Evolutionary conservation across 2,888 invertebrate species (phyloP).

Genomic region (Drosophila affinis): DNA sequence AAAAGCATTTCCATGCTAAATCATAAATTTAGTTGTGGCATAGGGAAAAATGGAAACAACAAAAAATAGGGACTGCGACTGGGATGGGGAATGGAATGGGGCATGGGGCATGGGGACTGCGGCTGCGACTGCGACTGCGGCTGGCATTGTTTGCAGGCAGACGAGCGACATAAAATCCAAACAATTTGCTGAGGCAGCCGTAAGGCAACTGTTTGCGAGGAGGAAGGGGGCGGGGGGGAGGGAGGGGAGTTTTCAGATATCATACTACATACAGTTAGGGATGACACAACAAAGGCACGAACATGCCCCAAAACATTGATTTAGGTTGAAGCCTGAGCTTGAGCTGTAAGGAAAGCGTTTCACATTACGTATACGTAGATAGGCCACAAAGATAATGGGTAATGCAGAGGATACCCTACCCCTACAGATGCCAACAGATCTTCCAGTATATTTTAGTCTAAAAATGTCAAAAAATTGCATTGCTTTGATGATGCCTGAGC

Average conservation of each 20-base stretch:
- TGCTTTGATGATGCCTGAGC: background rate
- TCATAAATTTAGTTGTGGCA: constrained; percentile 76
- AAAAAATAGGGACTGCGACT: constrained; percentile 1
- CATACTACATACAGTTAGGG: background rate
- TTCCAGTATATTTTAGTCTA: too few species aligned
- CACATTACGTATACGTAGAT: too few species aligned
- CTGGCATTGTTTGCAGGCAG: constrained; percentile 72
- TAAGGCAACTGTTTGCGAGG: constrained; percentile 41
- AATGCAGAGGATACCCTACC: too few species aligned
- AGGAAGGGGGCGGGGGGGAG: too few species aligned
- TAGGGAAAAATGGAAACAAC: constrained; percentile 32
- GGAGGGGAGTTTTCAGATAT: background rate
- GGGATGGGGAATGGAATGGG: background rate
- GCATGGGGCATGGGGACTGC: constrained; percentile 38
- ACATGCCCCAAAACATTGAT: background rate
- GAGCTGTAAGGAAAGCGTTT: background rate
- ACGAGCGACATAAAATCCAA: constrained; percentile 74
- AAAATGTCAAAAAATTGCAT: too few species aligned
- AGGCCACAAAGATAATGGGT: background rate
- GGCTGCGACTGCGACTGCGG: background rate
- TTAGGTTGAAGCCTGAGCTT: background rate
- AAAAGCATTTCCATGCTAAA: constrained; percentile 78
- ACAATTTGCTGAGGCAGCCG: constrained; percentile 72
- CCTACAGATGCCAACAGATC: too few species aligned
- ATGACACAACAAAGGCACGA: background rate